Evolutionary conservation across 2,113 vertebrate species (phyloP).

Genomic region (Arothron firmamentum): DNA sequence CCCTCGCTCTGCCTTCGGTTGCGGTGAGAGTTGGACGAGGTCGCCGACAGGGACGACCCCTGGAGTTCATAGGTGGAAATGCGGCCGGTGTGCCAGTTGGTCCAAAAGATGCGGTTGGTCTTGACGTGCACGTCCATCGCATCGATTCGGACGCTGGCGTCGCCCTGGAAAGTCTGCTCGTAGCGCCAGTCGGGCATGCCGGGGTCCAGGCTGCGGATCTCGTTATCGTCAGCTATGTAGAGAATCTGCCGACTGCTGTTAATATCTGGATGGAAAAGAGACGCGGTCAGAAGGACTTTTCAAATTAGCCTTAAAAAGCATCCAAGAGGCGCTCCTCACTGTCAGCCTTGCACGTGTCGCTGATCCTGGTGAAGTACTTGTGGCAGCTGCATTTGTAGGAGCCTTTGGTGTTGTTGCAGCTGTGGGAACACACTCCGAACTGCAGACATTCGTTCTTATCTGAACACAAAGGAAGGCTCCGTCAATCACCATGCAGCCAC

Average conservation of each 20-base stretch:
- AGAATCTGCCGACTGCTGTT: conserved; percentile 74
- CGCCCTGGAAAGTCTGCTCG: conserved; percentile 93
- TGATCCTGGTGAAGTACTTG: conserved; percentile 88
- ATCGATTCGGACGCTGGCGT: conserved; percentile 89
- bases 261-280: conserved; percentile 24
- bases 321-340: conserved; percentile 62
- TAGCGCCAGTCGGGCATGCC: conserved; percentile 91
- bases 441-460: conserved; percentile 90
- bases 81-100: conserved; percentile 94
- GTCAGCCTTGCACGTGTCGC: conserved; percentile 92
- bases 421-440: conserved; percentile 89
- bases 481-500: too few species aligned
- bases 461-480: conserved; percentile 47
- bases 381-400: conserved; percentile 89
- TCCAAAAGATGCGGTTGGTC: conserved; percentile 94
- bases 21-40: conserved; percentile 78
- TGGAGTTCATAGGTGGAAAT: conserved; percentile 91
- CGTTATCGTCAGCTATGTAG: conserved; percentile 95
- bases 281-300: not conserved
- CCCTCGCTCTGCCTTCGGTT: conserved; percentile 84
- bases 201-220: conserved; percentile 93
- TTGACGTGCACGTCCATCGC: conserved; percentile 95
- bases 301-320: not conserved
- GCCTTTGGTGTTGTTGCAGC: conserved; percentile 98
- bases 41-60: conserved; percentile 37